phyloP scores from a whole-genome alignment of 2,888 invertebrate genomes.

The Drosophila mercatorum region DNA sequence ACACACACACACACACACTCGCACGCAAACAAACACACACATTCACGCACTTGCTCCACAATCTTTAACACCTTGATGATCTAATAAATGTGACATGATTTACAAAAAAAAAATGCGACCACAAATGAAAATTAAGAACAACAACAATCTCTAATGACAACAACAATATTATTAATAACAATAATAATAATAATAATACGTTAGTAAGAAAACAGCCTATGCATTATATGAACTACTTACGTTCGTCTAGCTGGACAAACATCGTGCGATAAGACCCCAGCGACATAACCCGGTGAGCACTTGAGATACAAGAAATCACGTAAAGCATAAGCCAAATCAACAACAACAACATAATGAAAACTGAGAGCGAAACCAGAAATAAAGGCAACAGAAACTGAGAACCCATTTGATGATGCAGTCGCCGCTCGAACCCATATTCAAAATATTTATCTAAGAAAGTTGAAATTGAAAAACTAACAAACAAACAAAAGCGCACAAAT shows the following conservation, averaged over 20 bases:
- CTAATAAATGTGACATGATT: slow-evolving; percentile 80
- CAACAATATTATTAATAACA: slow-evolving; percentile 17
- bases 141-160: slow-evolving; percentile 21
- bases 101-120: slow-evolving; percentile 61
- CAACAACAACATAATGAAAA: slow-evolving; percentile 25
- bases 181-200: slow-evolving; percentile 20
- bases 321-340: slow-evolving; percentile 39
- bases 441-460: slow-evolving; percentile 64
- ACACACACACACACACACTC: slow-evolving; percentile 11
- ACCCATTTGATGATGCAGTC: slow-evolving; percentile 55
- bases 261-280: slow-evolving; percentile 68
- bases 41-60: slow-evolving; percentile 38
- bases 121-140: slow-evolving; percentile 53
- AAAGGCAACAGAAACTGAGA: slow-evolving; percentile 25
- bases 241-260: slow-evolving; percentile 73
- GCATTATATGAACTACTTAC: slow-evolving; percentile 51
- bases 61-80: slow-evolving; percentile 80
- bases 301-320: slow-evolving; percentile 79
- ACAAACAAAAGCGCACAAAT: slow-evolving; percentile 1
- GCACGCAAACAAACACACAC: slow-evolving; percentile 7
- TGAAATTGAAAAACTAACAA: slow-evolving; percentile 19
- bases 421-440: slow-evolving; percentile 45
- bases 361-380: slow-evolving; percentile 22
- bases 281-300: slow-evolving; percentile 49
- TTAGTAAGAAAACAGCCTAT: slow-evolving; percentile 38